phyloP scores from a whole-genome alignment of 2,113 vertebrate genomes.

The Cichladusa arquata region DNA sequence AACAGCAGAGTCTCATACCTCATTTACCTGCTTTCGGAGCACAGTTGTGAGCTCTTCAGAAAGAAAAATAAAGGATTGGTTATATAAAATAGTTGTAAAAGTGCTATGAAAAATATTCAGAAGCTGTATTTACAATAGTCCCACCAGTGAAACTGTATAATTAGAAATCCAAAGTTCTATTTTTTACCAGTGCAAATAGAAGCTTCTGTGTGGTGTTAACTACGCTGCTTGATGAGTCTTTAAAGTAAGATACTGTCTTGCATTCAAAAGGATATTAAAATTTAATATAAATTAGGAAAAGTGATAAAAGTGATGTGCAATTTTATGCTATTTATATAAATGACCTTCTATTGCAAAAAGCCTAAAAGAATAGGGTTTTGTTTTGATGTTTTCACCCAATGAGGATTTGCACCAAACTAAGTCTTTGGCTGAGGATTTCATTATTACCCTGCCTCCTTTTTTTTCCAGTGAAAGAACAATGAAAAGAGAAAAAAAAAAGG shows the following conservation, averaged over 20 bases:
- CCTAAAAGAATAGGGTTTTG: neutral
- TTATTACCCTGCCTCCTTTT: neutral
- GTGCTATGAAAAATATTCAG: neutral
- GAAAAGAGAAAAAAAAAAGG: neutral
- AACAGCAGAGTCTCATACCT: neutral
- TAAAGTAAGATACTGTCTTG: neutral
- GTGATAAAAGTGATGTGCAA: neutral
- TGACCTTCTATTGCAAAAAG: neutral
- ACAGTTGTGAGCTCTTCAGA: neutral
- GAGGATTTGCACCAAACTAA: neutral
- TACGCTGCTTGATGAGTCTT: neutral
- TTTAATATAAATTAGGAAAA: neutral
- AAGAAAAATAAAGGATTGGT: neutral
- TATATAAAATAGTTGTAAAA: neutral
- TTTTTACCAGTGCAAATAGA: neutral
- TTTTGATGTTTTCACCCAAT: neutral
- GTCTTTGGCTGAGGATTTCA: neutral
- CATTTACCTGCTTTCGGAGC: neutral
- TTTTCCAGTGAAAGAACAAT: neutral
- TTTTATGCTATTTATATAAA: neutral
- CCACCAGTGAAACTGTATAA: neutral
- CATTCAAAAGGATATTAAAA: neutral
- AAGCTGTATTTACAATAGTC: neutral
- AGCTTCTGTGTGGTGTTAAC: neutral
- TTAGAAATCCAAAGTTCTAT: neutral